Evolutionary conservation across 2,113 vertebrate species (phyloP).

Genomic region (Micronisus gabar): DNA sequence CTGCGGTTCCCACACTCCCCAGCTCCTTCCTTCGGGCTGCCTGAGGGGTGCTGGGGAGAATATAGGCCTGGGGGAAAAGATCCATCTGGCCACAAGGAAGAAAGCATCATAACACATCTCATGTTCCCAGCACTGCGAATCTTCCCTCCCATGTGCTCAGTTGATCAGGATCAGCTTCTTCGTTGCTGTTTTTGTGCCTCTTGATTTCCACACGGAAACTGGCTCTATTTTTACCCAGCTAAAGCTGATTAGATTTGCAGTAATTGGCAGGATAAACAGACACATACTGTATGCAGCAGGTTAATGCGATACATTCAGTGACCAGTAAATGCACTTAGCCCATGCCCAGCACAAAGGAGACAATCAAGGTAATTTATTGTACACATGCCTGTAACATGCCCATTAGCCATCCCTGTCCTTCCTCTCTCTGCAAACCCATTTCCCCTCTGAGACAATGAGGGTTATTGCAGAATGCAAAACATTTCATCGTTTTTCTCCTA

Average conservation of each 20-base stretch:
- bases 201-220: slow-evolving; percentile 44
- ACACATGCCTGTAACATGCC: background rate
- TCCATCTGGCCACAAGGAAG: background rate
- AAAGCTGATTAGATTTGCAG: slow-evolving; percentile 58
- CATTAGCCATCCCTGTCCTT: background rate
- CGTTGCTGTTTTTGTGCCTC: slow-evolving; percentile 43
- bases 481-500: background rate
- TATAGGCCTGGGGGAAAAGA: background rate
- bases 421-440: background rate
- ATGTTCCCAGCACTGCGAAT: fast-evolving
- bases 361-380: background rate
- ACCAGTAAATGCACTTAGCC: slow-evolving; percentile 15
- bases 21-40: background rate
- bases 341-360: background rate
- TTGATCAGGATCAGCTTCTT: slow-evolving; percentile 53
- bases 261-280: slow-evolving; percentile 64
- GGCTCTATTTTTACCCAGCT: slow-evolving; percentile 64
- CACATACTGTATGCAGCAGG: slow-evolving; percentile 26
- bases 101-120: background rate
- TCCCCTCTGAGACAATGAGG: background rate
- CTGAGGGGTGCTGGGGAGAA: background rate
- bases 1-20: background rate
- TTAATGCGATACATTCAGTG: slow-evolving; percentile 38
- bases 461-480: background rate
- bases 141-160: background rate